Base-by-base conservation (phyloP, 2,797 vertebrate genomes). In the Peromyscus nudipes region DNA sequence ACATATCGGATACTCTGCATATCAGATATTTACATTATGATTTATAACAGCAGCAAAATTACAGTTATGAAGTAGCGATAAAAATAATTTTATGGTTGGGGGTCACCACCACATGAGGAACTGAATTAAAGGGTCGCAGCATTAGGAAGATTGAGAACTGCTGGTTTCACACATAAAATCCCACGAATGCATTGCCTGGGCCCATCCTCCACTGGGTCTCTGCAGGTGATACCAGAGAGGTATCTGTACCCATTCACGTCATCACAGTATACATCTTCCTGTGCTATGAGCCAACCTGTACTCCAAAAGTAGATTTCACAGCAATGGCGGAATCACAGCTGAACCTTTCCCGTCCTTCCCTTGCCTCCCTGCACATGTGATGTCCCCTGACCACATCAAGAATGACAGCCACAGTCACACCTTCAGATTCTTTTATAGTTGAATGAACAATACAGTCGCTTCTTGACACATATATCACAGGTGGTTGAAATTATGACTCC, bases 191-290 rank as follows among this genome's bases (percentile, higher is more conserved):
- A 1, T 6, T 29, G 11, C 76, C 31, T 34, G 19, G 7, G 14
- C 19, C 37, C n/a, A 29, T 31, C 31, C 13, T 84, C 43, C 23
- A 34, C 25, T 6, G 12, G 2, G 4, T 37, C n/a, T 55, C 37
- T 52, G 64, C 31, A 34, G 46, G 67, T n/a, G 46, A 81, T 0
- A 0, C 8, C 73, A 52, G 75, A 82, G 75, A 21, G 6, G n/a
- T 1, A 25, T 13, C 40, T 27, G 49, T 27, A 25, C 9, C 25
- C 1, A 1, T n/a, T 37, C 52, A 31, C 13, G 6, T 65, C 43
- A 6, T 37, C 11, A 29, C 1, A 0, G 46, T 46, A n/a, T 21
- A 29, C 9, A 71, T 29, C 1, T 76, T 62, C 11, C 0, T 0
- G 23, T 52, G 65, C 75, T 37, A 52, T 71, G 10, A 57, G 49